A percentile compares a stretch with the other conserved stretches of the same genome.
These are phyloP conservation scores for Castor canadensis DNA, from an alignment of 2,113 vertebrate genomes.

Conservation along the genomic window DNA sequence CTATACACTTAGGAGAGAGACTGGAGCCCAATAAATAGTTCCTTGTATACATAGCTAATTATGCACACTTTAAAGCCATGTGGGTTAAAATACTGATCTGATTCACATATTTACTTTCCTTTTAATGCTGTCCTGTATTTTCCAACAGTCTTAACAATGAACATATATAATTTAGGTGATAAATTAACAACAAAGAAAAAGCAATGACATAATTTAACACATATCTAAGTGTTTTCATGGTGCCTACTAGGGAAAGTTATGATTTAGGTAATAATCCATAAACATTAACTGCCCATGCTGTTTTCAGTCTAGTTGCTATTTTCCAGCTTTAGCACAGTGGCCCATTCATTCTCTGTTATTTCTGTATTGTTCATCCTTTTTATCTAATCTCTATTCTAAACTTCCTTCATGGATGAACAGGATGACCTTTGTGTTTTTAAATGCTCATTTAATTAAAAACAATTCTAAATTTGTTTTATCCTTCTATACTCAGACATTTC, in stretches of 20 bases:
- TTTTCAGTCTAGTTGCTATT: not conserved
- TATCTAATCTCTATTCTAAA: not conserved
- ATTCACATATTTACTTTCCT: not conserved
- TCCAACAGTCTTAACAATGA: not conserved
- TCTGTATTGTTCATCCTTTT: not conserved
- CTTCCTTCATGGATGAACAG: not conserved
- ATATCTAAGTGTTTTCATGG: not conserved
- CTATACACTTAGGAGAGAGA: not conserved
- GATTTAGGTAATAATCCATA: not conserved
- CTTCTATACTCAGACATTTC: not conserved
- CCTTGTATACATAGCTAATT: not conserved
- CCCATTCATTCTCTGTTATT: not conserved
- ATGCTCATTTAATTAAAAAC: conserved; percentile 1
- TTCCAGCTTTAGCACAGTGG: not conserved
- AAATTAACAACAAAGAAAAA: not conserved
- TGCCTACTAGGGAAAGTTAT: not conserved
- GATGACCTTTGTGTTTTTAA: not conserved
- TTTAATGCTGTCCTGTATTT: not conserved
- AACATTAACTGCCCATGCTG: not conserved
- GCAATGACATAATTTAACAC: not conserved
- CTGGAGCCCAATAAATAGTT: not conserved
- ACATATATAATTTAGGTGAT: not conserved
- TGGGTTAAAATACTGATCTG: not conserved
- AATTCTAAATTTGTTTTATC: not conserved
- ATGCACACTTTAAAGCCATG: not conserved